Base-by-base conservation (phyloP, 2,797 vertebrate genomes). In the Xyrichtys novacula region DNA sequence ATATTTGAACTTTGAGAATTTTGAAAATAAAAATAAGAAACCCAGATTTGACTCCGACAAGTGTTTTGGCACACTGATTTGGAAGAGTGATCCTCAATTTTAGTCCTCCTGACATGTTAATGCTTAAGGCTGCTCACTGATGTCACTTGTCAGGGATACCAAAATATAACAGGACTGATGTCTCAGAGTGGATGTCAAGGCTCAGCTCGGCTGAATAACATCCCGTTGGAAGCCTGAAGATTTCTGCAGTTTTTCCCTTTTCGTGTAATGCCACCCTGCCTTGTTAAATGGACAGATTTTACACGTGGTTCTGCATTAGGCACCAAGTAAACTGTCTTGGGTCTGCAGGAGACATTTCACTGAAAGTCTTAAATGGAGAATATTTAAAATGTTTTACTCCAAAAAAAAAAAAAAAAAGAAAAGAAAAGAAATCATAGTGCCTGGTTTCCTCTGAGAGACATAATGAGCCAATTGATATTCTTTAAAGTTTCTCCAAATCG, bases 101-200 rank as follows among this genome's bases (percentile, higher is more conserved):
- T 17, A 64, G 43, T 46, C 11, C 39, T 69, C 54, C 52, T 78
- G 83, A 88, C 78, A 76, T 26, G 63, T 67, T 20, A 17, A 78
- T 43, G 60, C 85, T 83, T 0, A 34, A 59, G 65, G 84, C 83
- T 14, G 55, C 42, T 48, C 36, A 26, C 60, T 74, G 54, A 63
- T 80, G 71, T 71, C 63, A 68, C 71, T 46, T 70, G 67, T 85
- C 56, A 61, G 46, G 52, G 49, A 64, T 64, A 73, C 67, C 66
- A 68, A 75, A 75, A 68, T 62, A 57, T 17, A 74, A 52, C 50
- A 74, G 26, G 48, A 49, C 39, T 70, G 39, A 62, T 39, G 40
- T 58, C 50, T 55, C 15, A 19, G 50, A 79, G 38, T 28, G 38
- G 59, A 66, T 64, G 72, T 29, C 52, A 52, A 0, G 2, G 48